A percentile compares a stretch with the other conserved stretches of the same genome.
These are phyloP conservation scores for Trilocha varians DNA, from an alignment of 2,888 invertebrate species.

Conservation along the genomic window DNA sequence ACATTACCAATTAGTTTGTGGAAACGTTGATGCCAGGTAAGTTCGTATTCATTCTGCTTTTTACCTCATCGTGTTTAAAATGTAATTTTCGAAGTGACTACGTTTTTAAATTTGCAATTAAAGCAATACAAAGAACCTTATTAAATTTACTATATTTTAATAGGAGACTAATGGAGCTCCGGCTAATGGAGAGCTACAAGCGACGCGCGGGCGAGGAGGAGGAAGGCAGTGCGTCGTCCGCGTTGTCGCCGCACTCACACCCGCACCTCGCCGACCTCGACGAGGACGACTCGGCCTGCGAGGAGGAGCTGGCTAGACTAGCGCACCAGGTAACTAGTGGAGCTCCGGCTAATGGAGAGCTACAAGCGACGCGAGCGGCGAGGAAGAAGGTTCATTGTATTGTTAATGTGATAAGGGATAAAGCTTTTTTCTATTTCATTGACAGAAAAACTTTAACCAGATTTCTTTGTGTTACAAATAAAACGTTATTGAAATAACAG, in stretches of 20 bases:
- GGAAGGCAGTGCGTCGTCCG: conserved; percentile 93
- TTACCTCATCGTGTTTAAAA: too few species aligned
- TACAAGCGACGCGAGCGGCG: conserved; percentile 71
- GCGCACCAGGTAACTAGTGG: conserved; percentile 78
- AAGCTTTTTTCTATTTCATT: too few species aligned
- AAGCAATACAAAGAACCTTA: too few species aligned
- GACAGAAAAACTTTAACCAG: too few species aligned
- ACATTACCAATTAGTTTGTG: conserved; percentile 62
- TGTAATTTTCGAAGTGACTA: too few species aligned
- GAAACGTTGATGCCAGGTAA: conserved; percentile 63
- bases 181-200: conserved; percentile 63
- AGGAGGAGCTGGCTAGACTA: conserved; percentile 85
- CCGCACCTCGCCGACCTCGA: conserved; percentile 94
- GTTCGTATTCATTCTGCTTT: background rate
- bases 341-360: conserved; percentile 70
- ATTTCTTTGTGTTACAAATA: too few species aligned
- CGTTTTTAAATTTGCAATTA: too few species aligned
- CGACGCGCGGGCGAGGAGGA: conserved; percentile 76
- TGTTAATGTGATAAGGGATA: too few species aligned
- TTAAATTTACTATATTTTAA: background rate
- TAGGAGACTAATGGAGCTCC: conserved; percentile 78
- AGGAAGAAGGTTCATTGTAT: conserved; percentile 76
- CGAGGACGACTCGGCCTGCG: conserved; percentile 88
- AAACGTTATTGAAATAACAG: background rate
- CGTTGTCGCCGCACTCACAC: conserved; percentile 93